Conservation (phyloP, 2,888 invertebrate genomes). For the Lasius fuliginosus region DNA sequence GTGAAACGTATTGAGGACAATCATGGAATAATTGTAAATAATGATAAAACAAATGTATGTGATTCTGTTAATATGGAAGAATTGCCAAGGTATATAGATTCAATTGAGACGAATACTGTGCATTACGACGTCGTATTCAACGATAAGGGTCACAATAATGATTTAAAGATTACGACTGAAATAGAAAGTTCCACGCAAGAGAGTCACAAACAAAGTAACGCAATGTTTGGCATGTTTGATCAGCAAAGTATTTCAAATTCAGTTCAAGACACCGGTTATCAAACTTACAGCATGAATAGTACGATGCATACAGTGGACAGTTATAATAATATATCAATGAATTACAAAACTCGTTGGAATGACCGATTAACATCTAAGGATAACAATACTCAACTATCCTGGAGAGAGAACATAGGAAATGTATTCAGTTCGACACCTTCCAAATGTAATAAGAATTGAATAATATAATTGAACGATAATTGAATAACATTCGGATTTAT, state of each 20-base stretch:
- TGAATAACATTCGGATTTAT: not conserved
- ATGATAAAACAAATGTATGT: not conserved
- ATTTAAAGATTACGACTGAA: slow-evolving; percentile 60
- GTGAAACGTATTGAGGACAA: not conserved
- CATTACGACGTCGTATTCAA: slow-evolving; percentile 8
- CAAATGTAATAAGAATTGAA: slow-evolving; percentile 71
- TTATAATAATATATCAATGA: slow-evolving; percentile 72
- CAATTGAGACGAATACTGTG: not conserved
- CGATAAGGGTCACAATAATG: slow-evolving; percentile 14
- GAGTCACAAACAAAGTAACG: slow-evolving; percentile 75
- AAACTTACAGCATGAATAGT: slow-evolving; percentile 81
- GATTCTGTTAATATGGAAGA: slow-evolving; percentile 16
- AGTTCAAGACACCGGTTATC: slow-evolving; percentile 83
- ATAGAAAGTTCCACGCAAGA: slow-evolving; percentile 74
- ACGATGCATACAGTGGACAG: slow-evolving; percentile 75
- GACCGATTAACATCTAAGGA: slow-evolving; percentile 76
- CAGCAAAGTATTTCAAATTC: slow-evolving; percentile 78
- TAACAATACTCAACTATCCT: slow-evolving; percentile 75
- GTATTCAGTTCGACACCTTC: slow-evolving; percentile 84
- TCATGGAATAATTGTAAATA: slow-evolving; percentile 26
- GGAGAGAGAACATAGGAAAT: slow-evolving; percentile 80
- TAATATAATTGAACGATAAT: not conserved
- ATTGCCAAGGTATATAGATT: slow-evolving; percentile 1
- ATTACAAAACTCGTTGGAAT: slow-evolving; percentile 74
- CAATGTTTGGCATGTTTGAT: slow-evolving; percentile 74